These are phyloP conservation scores for Anguilla obscura DNA, from an alignment of 2,797 vertebrate genomes.

Conservation along the genomic window DNA sequence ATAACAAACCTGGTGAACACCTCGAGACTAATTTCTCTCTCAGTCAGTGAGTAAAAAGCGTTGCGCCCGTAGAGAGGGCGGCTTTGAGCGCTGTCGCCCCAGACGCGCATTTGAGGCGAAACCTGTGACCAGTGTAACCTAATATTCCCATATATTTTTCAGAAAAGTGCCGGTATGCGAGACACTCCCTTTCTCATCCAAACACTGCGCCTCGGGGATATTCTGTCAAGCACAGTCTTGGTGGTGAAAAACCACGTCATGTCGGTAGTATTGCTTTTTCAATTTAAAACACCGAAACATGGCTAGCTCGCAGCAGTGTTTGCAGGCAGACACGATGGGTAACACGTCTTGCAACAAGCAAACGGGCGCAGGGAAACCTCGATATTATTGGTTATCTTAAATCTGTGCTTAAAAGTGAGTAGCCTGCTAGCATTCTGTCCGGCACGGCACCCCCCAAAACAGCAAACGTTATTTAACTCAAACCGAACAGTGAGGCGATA, in stretches of 20 bases:
- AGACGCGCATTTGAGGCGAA: background rate
- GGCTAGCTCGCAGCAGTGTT: background rate
- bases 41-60: background rate
- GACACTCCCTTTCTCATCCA: background rate
- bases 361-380: background rate
- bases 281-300: background rate
- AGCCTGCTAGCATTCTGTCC: background rate
- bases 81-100: background rate
- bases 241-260: background rate
- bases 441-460: background rate
- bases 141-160: background rate
- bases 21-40: background rate
- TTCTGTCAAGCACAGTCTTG: background rate
- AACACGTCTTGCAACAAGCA: background rate
- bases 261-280: background rate
- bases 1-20: background rate
- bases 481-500: background rate
- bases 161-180: conserved; percentile 7
- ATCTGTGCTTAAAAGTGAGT: background rate
- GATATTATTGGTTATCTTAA: background rate
- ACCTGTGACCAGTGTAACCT: background rate
- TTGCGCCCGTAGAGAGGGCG: background rate
- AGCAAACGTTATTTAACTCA: background rate
- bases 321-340: background rate
- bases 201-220: background rate